A percentile compares a stretch with the other conserved stretches of the same genome.
Conservation (phyloP, 2,888 invertebrate genomes). For the Abscondita cerata region DNA sequence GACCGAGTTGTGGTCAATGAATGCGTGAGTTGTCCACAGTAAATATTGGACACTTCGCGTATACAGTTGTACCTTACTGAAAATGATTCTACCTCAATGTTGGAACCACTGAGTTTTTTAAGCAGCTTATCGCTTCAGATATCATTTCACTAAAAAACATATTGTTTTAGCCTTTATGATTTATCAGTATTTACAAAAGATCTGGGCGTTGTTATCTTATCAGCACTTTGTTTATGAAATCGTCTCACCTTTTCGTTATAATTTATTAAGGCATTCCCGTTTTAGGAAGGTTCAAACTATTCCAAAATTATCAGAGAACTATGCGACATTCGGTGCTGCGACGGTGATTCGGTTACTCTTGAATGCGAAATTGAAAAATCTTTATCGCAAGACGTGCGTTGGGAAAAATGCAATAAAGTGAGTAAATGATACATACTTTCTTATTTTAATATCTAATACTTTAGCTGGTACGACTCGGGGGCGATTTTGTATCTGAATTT, state of each 20-base stretch:
- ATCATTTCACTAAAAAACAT: no score
- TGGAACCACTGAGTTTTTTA: no score
- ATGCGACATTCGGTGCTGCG: conserved; percentile 80
- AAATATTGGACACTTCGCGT: no score
- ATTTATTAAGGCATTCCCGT: no score
- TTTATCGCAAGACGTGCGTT: conserved; percentile 80
- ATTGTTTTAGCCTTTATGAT: no score
- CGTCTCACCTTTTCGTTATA: neutral
- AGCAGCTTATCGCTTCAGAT: no score
- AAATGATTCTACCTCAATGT: no score
- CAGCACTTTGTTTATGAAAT: neutral
- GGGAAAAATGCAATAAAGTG: conserved; percentile 83
- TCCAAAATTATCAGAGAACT: conserved; percentile 78
- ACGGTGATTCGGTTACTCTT: conserved; percentile 83
- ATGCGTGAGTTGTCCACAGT: no score
- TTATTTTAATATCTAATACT: conserved; percentile 34
- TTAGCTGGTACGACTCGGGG: conserved; percentile 69
- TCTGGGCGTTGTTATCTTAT: no score
- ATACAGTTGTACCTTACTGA: no score
- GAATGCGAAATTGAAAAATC: conserved; percentile 81
- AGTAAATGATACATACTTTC: conserved; percentile 23
- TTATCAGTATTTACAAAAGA: neutral
- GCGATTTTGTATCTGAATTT: conserved; percentile 72
- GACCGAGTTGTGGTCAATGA: no score
- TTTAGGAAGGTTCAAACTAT: conserved; percentile 68